These are phyloP conservation scores for Tineola bisselliella DNA, from an alignment of 2,888 invertebrate genomes.

Conservation along the genomic window DNA sequence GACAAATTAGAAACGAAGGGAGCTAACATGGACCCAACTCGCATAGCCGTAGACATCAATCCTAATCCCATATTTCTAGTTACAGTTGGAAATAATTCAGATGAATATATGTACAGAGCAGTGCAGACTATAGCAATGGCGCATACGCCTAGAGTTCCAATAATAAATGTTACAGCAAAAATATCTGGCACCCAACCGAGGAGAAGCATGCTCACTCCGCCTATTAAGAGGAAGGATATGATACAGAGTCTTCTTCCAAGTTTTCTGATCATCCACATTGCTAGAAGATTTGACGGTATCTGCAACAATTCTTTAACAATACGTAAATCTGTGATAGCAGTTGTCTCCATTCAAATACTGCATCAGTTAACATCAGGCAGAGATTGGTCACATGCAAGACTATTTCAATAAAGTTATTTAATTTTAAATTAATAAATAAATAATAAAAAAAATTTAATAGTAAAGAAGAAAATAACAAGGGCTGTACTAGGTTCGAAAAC, in stretches of 20 bases:
- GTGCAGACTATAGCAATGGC: constrained; percentile 82
- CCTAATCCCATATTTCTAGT: constrained; percentile 88
- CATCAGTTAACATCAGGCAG: no score
- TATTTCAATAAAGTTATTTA: no score
- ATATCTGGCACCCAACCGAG: constrained; percentile 64
- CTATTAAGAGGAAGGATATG: constrained; percentile 65
- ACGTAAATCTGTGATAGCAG: no score
- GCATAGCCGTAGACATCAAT: constrained; percentile 81
- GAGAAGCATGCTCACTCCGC: constrained; percentile 70
- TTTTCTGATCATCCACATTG: constrained; percentile 67
- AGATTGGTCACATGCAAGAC: no score
- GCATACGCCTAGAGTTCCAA: constrained; percentile 80
- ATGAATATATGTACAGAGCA: constrained; percentile 84
- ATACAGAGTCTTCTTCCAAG: constrained; percentile 75
- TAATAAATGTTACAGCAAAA: constrained; percentile 65
- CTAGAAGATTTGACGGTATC: constrained; percentile 65
- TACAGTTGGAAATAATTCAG: constrained; percentile 89
- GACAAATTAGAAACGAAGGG: constrained; percentile 78
- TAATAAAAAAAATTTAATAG: no score
- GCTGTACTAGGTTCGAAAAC: no score
- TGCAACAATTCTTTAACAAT: no score
- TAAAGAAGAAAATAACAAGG: no score
- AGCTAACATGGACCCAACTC: constrained; percentile 85
- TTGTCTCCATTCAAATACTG: no score
- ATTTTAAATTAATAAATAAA: no score